These are phyloP conservation scores for Drosophila cognata DNA, from an alignment of 2,888 invertebrate genomes.

Conservation along the genomic window DNA sequence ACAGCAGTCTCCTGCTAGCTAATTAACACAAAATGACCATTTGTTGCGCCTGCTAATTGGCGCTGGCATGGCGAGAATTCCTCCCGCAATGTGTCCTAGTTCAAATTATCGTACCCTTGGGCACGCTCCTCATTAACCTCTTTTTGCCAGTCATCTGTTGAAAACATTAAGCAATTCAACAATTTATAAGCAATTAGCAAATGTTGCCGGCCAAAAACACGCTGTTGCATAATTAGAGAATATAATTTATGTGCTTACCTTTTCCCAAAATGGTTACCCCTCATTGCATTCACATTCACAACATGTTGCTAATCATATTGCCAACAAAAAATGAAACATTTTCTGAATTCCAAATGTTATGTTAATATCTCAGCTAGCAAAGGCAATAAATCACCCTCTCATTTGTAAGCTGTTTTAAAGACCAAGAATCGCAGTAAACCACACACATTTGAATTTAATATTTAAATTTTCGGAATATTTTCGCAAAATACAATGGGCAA, in stretches of 20 bases:
- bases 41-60: conserved; percentile 72
- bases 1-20: conserved; percentile 17
- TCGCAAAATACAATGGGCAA: neutral
- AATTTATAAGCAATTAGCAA: conserved; percentile 73
- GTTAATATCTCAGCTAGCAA: neutral
- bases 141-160: conserved; percentile 65
- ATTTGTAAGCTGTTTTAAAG: neutral
- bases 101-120: conserved; percentile 42
- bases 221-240: conserved; percentile 60
- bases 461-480: too few species aligned
- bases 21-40: conserved; percentile 71
- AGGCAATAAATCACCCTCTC: neutral
- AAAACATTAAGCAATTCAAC: conserved; percentile 67
- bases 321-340: neutral
- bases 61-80: conserved; percentile 7
- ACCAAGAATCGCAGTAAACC: neutral
- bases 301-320: conserved; percentile 31
- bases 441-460: neutral
- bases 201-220: conserved; percentile 37
- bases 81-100: conserved; percentile 7
- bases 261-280: conserved; percentile 14
- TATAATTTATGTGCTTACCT: conserved; percentile 38
- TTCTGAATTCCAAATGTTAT: neutral
- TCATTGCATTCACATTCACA: neutral
- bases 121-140: conserved; percentile 64